A percentile compares a stretch with the other conserved stretches of the same genome.
Evolutionary conservation across 2,797 vertebrate genomes (phyloP).

Genomic region (Lateolabrax maculatus): DNA sequence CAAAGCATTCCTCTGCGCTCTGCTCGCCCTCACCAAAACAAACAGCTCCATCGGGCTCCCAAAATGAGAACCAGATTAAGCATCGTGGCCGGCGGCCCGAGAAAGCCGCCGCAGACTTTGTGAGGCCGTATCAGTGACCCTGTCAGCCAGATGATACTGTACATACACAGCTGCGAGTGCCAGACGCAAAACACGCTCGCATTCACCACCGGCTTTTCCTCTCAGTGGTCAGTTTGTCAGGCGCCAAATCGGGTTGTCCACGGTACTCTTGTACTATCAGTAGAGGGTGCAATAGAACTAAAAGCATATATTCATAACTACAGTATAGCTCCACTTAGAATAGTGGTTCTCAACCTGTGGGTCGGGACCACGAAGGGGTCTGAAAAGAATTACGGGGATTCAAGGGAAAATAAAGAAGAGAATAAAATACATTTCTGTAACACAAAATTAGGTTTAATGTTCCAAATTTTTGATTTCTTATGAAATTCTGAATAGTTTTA

Average conservation of each 20-base stretch:
- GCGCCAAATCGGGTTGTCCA: slow-evolving; percentile 3
- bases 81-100: slow-evolving; percentile 62
- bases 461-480: not conserved
- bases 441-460: not conserved
- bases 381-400: not conserved
- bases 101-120: slow-evolving; percentile 64
- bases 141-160: slow-evolving; percentile 74
- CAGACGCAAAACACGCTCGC: slow-evolving; percentile 59
- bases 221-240: slow-evolving; percentile 45
- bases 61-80: slow-evolving; percentile 84
- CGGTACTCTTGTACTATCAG: slow-evolving; percentile 39
- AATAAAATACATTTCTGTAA: not conserved
- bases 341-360: not conserved
- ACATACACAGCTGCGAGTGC: slow-evolving; percentile 64
- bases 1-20: slow-evolving; percentile 75
- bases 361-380: not conserved
- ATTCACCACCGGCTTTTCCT: slow-evolving; percentile 47
- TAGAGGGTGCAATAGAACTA: slow-evolving; percentile 40
- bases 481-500: not conserved
- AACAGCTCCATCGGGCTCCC: slow-evolving; percentile 77
- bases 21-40: slow-evolving; percentile 78
- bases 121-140: slow-evolving; percentile 72
- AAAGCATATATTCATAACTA: not conserved
- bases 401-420: not conserved
- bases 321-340: not conserved